These are phyloP conservation scores for Panorpa germanica DNA, from an alignment of 2,888 invertebrate genomes.

Conservation along the genomic window DNA sequence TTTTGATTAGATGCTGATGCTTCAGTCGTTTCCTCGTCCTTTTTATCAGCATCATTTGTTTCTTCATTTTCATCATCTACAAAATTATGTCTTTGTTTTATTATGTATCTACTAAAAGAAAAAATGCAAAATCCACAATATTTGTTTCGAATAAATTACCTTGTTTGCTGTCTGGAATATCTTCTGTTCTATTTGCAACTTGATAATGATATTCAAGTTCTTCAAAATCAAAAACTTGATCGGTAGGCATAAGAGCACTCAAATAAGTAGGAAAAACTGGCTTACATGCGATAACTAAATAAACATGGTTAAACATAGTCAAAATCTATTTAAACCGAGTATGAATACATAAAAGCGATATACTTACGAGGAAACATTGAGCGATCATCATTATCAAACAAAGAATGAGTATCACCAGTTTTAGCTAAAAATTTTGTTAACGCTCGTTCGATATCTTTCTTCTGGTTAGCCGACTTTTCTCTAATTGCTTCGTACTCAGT, in stretches of 20 bases:
- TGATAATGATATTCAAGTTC: constrained; percentile 58
- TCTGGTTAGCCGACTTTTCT: constrained; percentile 86
- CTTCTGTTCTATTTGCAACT: constrained; percentile 42
- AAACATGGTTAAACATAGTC: constrained; percentile 11
- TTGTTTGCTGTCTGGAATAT: constrained; percentile 34
- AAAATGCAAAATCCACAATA: neutral
- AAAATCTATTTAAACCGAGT: neutral
- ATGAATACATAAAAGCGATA: constrained; percentile 4
- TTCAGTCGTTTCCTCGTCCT: constrained; percentile 15
- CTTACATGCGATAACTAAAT: constrained; percentile 73
- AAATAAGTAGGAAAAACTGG: constrained; percentile 65
- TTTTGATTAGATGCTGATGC: constrained; percentile 14
- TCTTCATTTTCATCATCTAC: constrained; percentile 22
- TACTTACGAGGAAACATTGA: constrained; percentile 71
- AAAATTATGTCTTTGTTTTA: constrained; percentile 17
- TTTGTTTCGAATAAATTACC: neutral
- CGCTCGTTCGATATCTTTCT: constrained; percentile 83
- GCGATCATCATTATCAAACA: constrained; percentile 79
- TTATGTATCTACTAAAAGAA: neutral
- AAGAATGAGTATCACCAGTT: constrained; percentile 80
- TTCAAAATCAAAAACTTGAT: constrained; percentile 87
- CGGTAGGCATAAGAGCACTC: constrained; percentile 72
- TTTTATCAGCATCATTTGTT: constrained; percentile 19
- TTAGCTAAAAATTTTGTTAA: constrained; percentile 85
- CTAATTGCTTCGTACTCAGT: constrained; percentile 92